Evolutionary conservation across 2,797 vertebrate species (phyloP).

Genomic region (Sebastes cheni): DNA sequence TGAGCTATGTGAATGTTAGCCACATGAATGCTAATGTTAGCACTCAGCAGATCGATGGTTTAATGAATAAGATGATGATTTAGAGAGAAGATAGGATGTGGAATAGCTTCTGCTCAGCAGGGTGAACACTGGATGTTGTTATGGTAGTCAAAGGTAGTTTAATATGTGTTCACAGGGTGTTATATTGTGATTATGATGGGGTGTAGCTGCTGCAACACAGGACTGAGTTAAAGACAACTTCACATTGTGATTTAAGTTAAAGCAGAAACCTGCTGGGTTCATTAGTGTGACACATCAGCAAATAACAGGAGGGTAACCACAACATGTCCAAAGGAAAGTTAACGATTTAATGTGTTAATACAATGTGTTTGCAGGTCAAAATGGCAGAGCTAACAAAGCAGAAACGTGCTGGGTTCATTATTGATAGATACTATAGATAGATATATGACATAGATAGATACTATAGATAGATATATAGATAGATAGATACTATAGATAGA

Average conservation of each 20-base stretch:
- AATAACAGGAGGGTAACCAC: neutral
- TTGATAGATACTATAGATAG: no score
- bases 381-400: slow-evolving; percentile 87
- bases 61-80: neutral
- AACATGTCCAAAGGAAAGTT: neutral
- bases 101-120: neutral
- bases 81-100: neutral
- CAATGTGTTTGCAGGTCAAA: slow-evolving; percentile 69
- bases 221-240: neutral
- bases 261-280: neutral
- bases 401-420: no score
- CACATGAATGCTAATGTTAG: slow-evolving; percentile 62
- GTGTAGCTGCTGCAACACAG: neutral
- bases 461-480: no score
- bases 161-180: neutral
- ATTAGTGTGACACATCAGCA: neutral
- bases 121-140: neutral
- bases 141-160: neutral
- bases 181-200: neutral
- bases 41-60: neutral
- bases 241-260: neutral
- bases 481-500: no score
- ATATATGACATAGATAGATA: no score
- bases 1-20: slow-evolving; percentile 64
- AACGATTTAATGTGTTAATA: neutral